These are phyloP conservation scores for Oryzias sinensis DNA, from an alignment of 2,797 vertebrate species.

Conservation along the genomic window DNA sequence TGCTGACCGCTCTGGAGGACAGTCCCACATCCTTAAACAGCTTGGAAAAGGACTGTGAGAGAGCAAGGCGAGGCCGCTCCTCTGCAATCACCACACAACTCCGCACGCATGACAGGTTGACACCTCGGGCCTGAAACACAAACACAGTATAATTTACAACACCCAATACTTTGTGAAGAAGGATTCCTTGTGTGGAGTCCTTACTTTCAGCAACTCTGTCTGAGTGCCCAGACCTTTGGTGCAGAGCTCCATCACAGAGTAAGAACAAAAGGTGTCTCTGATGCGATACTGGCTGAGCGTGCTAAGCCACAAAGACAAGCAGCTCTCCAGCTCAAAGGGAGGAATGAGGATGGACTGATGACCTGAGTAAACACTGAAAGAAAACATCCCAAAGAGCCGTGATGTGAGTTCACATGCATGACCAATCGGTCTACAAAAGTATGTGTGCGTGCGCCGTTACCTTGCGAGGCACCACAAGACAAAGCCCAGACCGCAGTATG, in stretches of 20 bases:
- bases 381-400: not conserved
- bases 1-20: slow-evolving; percentile 93
- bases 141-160: not conserved
- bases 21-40: slow-evolving; percentile 97
- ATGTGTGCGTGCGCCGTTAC: slow-evolving; percentile 64
- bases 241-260: slow-evolving; percentile 98
- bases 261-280: slow-evolving; percentile 98
- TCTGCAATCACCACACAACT: slow-evolving; percentile 97
- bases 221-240: slow-evolving; percentile 96
- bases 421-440: too few species aligned
- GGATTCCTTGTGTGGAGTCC: not conserved
- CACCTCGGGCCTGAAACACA: slow-evolving; percentile 84
- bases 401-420: not conserved
- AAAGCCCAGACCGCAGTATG: slow-evolving; percentile 96
- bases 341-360: slow-evolving; percentile 98
- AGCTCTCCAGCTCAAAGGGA: slow-evolving; percentile 95
- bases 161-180: not conserved
- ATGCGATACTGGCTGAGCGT: slow-evolving; percentile 96
- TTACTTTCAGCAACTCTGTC: slow-evolving; percentile 91
- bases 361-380: slow-evolving; percentile 92
- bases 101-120: slow-evolving; percentile 92
- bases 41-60: slow-evolving; percentile 96
- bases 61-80: slow-evolving; percentile 88
- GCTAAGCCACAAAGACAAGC: slow-evolving; percentile 93
- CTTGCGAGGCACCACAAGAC: slow-evolving; percentile 98